These are phyloP conservation scores for Mizuhopecten yessoensis DNA, from an alignment of 1,140 invertebrate genomes.

Conservation along the genomic window DNA sequence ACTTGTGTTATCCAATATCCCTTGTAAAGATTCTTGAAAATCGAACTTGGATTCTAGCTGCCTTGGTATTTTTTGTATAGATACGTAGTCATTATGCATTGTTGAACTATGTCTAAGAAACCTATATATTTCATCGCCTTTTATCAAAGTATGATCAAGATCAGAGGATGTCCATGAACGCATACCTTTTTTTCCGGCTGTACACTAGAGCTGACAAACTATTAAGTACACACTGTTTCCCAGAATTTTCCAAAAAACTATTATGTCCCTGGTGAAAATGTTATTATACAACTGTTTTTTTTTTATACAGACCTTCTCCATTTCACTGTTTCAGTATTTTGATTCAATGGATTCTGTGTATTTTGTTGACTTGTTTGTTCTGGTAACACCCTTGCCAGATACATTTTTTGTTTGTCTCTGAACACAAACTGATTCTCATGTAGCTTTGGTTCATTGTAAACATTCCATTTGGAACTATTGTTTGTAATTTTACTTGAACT, in stretches of 20 bases:
- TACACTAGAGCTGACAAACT: slow-evolving; percentile 37
- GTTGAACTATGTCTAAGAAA: slow-evolving; percentile 29
- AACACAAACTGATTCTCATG: neutral
- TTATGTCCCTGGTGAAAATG: slow-evolving; percentile 43
- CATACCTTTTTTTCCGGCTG: neutral
- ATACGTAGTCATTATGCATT: slow-evolving; percentile 42
- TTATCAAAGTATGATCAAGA: neutral
- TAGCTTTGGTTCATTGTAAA: too few relatives aligned
- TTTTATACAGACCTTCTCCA: neutral
- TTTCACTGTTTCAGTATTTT: neutral
- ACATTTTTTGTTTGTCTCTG: too few relatives aligned
- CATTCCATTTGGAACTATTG: too few relatives aligned
- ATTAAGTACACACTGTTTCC: slow-evolving; percentile 48
- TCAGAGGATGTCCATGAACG: neutral
- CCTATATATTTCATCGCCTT: slow-evolving; percentile 41
- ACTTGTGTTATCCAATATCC: neutral
- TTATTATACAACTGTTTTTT: neutral
- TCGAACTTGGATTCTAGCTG: slow-evolving; percentile 35
- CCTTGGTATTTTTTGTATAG: slow-evolving; percentile 45
- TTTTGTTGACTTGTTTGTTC: too few relatives aligned
- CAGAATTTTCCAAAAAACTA: slow-evolving; percentile 12
- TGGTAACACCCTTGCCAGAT: too few relatives aligned
- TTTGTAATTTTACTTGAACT: too few relatives aligned
- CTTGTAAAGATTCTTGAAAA: neutral
- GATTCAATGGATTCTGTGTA: too few relatives aligned